These are phyloP conservation scores for Oncorhynchus kisutch DNA, from an alignment of 2,113 vertebrate species.

Conservation along the genomic window DNA sequence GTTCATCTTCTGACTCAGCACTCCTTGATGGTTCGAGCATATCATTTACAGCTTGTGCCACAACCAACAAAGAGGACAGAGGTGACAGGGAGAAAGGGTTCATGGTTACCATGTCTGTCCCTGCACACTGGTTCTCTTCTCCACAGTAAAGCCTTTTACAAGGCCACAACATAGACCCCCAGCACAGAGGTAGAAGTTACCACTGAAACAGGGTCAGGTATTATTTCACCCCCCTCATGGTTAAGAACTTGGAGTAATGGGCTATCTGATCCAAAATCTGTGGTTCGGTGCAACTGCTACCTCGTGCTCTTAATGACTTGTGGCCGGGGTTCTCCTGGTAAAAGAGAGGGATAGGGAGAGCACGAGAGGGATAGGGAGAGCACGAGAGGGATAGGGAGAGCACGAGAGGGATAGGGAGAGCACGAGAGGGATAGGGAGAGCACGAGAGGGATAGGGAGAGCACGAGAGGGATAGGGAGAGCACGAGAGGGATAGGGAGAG, in stretches of 20 bases:
- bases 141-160: slow-evolving; percentile 14
- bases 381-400: neutral
- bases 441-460: neutral
- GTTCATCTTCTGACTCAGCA: neutral
- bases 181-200: neutral
- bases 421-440: neutral
- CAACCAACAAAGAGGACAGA: neutral
- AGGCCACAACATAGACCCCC: neutral
- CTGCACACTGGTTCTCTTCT: neutral
- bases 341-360: neutral
- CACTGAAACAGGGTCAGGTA: too few relatives aligned
- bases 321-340: neutral
- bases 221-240: too few relatives aligned
- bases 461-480: neutral
- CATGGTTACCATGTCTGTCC: neutral
- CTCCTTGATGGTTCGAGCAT: neutral
- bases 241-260: too few relatives aligned
- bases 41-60: slow-evolving; percentile 24
- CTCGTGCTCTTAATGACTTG: too few relatives aligned
- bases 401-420: neutral
- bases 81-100: neutral
- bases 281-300: too few relatives aligned
- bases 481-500: neutral
- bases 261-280: too few relatives aligned
- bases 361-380: too few relatives aligned